Evolutionary conservation across 2,888 invertebrate species (phyloP).

Genomic region (Oxystoma pomonae): DNA sequence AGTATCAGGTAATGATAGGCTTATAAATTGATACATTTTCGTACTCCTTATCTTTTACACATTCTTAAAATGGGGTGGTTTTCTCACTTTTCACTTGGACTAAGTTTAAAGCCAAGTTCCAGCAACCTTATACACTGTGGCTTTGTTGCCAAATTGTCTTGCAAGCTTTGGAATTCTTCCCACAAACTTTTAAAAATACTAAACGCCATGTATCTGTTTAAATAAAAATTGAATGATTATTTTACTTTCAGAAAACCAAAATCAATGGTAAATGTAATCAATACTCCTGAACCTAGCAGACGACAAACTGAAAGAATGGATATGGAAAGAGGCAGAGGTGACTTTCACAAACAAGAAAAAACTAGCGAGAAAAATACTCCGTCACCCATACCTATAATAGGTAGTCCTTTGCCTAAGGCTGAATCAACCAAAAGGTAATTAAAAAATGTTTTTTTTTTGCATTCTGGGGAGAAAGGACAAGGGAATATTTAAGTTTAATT

Average conservation of each 20-base stretch:
- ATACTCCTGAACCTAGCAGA: constrained; percentile 1
- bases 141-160: too few relatives aligned
- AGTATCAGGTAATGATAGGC: constrained; percentile 33
- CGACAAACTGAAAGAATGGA: constrained; percentile 12
- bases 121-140: too few relatives aligned
- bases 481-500: constrained; percentile 24
- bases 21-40: too few relatives aligned
- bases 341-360: constrained; percentile 6
- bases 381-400: constrained; percentile 18
- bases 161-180: too few relatives aligned
- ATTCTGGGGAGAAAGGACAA: constrained; percentile 41
- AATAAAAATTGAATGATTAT: neutral
- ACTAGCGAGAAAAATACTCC: neutral
- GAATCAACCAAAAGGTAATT: constrained; percentile 36
- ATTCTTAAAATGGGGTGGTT: too few relatives aligned
- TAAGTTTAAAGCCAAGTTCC: too few relatives aligned
- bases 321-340: constrained; percentile 14
- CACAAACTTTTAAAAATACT: too few relatives aligned
- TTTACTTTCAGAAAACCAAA: neutral
- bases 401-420: constrained; percentile 36
- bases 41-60: too few relatives aligned
- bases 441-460: neutral
- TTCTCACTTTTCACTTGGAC: too few relatives aligned
- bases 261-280: constrained; percentile 5
- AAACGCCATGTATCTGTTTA: too few relatives aligned